Evolutionary conservation across 2,113 vertebrate species (phyloP).

Genomic region (Procavia capensis): DNA sequence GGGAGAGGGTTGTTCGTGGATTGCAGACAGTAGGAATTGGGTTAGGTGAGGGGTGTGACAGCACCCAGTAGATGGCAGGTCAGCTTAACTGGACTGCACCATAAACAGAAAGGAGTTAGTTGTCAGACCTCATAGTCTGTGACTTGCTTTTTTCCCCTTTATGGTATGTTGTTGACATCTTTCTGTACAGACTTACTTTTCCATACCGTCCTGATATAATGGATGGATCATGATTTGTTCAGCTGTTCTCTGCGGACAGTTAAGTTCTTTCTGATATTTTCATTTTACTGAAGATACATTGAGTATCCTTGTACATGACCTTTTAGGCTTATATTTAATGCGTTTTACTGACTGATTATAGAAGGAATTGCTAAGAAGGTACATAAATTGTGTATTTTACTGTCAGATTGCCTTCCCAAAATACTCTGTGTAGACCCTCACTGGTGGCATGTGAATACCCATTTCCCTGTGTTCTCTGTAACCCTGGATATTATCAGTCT

Average conservation of each 20-base stretch:
- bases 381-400: neutral
- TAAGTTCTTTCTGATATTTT: neutral
- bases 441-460: neutral
- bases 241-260: neutral
- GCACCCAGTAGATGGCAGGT: no score
- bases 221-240: neutral
- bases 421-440: neutral
- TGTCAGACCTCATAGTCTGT: no score
- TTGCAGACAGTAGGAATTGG: no score
- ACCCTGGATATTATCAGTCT: neutral
- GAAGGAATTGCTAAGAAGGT: neutral
- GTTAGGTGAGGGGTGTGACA: no score
- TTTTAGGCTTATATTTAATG: neutral
- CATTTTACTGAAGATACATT: neutral
- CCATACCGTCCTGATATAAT: no score
- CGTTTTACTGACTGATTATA: neutral
- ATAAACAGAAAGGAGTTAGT: no score
- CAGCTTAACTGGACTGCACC: no score
- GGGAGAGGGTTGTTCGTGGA: no score
- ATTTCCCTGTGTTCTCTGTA: neutral
- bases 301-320: neutral
- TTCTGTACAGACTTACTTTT: neutral
- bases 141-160: neutral
- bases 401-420: neutral
- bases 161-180: no score